phyloP scores from a whole-genome alignment of 2,888 invertebrate species.

The Scaeva pyrastri region DNA sequence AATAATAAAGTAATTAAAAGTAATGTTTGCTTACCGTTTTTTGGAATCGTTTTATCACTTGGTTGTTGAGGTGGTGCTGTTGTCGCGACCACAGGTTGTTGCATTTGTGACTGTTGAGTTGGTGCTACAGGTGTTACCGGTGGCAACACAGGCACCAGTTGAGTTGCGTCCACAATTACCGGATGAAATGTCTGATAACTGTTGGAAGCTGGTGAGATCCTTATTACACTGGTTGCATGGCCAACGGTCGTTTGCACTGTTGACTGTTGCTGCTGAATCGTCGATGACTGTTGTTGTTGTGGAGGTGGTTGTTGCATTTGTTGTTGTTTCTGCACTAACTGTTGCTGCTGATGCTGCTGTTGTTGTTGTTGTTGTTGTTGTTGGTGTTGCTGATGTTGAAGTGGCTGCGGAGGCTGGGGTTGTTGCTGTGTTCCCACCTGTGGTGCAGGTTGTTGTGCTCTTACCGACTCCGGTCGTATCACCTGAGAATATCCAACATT shows the following conservation, averaged over 20 bases:
- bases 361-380: conserved; percentile 78
- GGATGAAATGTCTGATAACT: conserved; percentile 85
- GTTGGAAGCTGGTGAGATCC: conserved; percentile 90
- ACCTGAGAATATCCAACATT: conserved; percentile 81
- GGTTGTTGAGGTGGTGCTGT: conserved; percentile 77
- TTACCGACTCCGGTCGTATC: conserved; percentile 80
- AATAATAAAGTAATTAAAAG: not conserved
- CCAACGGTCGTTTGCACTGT: conserved; percentile 83
- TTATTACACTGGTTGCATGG: conserved; percentile 91
- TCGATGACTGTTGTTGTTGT: conserved; percentile 56
- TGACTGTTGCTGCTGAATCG: conserved; percentile 64
- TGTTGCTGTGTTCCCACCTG: conserved; percentile 69
- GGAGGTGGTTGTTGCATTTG: conserved; percentile 82
- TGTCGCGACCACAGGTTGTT: conserved; percentile 73
- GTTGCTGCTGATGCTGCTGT: conserved; percentile 82
- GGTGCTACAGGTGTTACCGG: conserved; percentile 78
- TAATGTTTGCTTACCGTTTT: conserved; percentile 82
- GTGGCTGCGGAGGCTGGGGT: conserved; percentile 70
- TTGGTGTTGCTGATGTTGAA: conserved; percentile 79
- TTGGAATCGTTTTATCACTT: conserved; percentile 84
- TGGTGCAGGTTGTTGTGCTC: conserved; percentile 77
- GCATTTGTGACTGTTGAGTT: conserved; percentile 76
- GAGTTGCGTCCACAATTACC: conserved; percentile 92
- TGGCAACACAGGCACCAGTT: conserved; percentile 90
- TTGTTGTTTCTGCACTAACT: conserved; percentile 40